A percentile compares a stretch with the other conserved stretches of the same genome.
phyloP scores from a whole-genome alignment of 2,888 invertebrate species.

The Tridacna crocea region DNA sequence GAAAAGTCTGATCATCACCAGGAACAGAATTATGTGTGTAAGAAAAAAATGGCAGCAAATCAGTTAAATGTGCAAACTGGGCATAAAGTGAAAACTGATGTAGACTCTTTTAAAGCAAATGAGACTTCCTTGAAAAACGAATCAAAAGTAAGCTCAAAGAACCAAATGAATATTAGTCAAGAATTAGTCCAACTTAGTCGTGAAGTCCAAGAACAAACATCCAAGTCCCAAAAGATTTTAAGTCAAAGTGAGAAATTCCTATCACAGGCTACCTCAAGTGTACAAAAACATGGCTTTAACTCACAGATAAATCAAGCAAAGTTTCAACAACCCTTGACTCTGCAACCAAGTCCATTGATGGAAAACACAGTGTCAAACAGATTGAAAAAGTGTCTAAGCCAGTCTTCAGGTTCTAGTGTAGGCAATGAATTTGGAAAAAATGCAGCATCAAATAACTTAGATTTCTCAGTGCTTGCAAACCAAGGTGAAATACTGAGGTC shows the following conservation, averaged over 20 bases:
- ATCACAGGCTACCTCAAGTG: constrained; percentile 26
- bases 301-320: constrained; percentile 18
- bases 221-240: constrained; percentile 31
- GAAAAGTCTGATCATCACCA: not conserved
- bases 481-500: constrained; percentile 30
- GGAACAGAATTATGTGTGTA: constrained; percentile 38
- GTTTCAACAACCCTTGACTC: not conserved
- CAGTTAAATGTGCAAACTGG: constrained; percentile 16
- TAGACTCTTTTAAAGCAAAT: not conserved
- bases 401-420: constrained; percentile 35
- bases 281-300: not conserved
- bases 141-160: constrained; percentile 10
- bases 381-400: constrained; percentile 37
- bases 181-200: constrained; percentile 57
- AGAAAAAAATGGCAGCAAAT: constrained; percentile 46
- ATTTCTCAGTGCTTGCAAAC: constrained; percentile 54
- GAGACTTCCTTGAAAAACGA: not conserved
- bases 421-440: constrained; percentile 54
- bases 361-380: constrained; percentile 40
- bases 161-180: constrained; percentile 51
- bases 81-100: not conserved
- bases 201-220: constrained; percentile 56
- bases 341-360: constrained; percentile 24
- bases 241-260: constrained; percentile 24
- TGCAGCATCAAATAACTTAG: constrained; percentile 35